Evolutionary conservation across 2,888 invertebrate genomes (phyloP), one percentile per base, ranked within the genome.

Genomic region (Cheilosia pagana): DNA sequence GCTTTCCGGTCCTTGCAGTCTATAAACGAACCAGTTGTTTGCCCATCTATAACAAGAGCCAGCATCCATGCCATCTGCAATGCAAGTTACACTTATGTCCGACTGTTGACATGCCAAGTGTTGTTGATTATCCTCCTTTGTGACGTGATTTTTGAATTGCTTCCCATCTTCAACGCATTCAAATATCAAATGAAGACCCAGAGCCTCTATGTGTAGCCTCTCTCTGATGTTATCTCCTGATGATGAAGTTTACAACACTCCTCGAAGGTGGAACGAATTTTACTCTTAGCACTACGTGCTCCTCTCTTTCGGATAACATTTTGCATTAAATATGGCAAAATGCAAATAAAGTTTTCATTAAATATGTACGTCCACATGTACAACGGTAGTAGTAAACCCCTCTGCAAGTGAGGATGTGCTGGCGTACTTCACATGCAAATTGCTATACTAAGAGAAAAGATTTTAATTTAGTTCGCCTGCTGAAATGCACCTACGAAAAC

Each of bases 301-400:
- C 45, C 62, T 48, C 31, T 41, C 45, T 39, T 62, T 55, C 41
- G 55, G 67, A 83, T 63, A 68, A 63, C 67, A 72, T 72, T 72
- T 72, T 41, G 52, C 77, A 83, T 83, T 83, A 78, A 74, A 78
- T 78, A 83, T 78, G 74, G 28, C 78, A 83, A 83, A 83, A 83
- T 83, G 78, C 74, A 83, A 78, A 78, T 83, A 83, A 74, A 78
- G 63, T 78, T 83, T 60, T 74, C 82, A 74, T 83, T 78, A 78
- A 77, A 72, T 68, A 83, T 67, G 39, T 21, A 39, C 19, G 21
- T 14, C 10, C 39, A 5, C 39, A 21, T 35, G 19, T 16, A 70
- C 55, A 53, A 53, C 41, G 60, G 50, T 19, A 72, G 0, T 8
- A 2, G 2, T 48, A 41, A 28, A 4, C 19, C 35, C 45, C 21